Percentiles rank a stretch among this genome's conserved stretches.
Evolutionary conservation across 2,113 vertebrate genomes (phyloP).

Genomic region (Bubo bubo): DNA sequence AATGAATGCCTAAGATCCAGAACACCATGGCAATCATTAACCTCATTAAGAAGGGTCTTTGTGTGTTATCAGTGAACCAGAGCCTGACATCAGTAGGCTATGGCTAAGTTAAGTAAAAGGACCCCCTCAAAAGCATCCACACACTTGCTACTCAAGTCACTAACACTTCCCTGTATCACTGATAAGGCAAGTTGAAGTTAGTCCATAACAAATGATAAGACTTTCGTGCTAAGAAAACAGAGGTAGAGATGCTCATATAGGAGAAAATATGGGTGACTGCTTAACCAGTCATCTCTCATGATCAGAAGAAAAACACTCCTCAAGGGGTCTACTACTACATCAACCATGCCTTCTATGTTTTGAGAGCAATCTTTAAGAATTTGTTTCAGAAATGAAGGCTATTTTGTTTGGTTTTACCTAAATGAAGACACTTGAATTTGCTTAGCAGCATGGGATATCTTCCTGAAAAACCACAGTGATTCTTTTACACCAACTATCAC

Average conservation of each 20-base stretch:
- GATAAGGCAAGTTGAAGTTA: background rate
- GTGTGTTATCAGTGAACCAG: background rate
- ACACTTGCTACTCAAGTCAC: background rate
- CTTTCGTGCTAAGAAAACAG: background rate
- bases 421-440: background rate
- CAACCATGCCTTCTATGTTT: background rate
- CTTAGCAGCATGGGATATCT: background rate
- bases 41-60: background rate
- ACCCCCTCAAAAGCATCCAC: background rate
- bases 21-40: background rate
- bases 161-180: background rate
- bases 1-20: background rate
- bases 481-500: background rate
- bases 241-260: rapidly evolving
- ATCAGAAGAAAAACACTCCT: background rate
- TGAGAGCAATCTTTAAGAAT: background rate
- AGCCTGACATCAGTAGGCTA: background rate
- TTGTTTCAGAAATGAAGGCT: background rate
- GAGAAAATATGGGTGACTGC: rapidly evolving
- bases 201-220: rapidly evolving
- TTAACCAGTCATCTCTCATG: background rate
- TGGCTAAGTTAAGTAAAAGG: background rate
- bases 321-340: background rate
- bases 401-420: background rate
- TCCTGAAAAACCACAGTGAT: background rate